A percentile compares a stretch with the other conserved stretches of the same genome.
phyloP scores from a whole-genome alignment of 2,113 vertebrate genomes.

The Rhinolophus sinicus region DNA sequence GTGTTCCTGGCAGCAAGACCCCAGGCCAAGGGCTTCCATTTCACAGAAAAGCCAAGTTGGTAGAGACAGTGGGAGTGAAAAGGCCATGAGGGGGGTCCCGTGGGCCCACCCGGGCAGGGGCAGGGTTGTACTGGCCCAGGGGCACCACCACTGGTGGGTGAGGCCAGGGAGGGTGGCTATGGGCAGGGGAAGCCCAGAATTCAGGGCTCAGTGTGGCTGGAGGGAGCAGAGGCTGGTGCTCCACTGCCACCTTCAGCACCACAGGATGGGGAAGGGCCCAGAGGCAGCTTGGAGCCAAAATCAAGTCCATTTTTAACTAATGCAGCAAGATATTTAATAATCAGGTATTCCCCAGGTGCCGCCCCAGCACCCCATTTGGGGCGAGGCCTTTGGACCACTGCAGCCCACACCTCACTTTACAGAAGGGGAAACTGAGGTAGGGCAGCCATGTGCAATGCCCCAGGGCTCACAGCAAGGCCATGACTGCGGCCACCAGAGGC shows the following conservation, averaged over 20 bases:
- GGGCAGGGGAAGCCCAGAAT: background rate
- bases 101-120: background rate
- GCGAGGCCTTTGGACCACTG: background rate
- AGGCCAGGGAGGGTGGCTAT: fast-evolving
- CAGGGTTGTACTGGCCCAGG: fast-evolving
- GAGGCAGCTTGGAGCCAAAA: background rate
- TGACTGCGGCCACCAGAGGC: no score
- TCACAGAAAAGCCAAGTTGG: background rate
- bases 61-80: background rate
- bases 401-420: background rate
- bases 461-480: background rate
- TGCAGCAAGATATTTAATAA: fast-evolving
- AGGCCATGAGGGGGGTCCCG: no score
- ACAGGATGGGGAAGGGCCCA: no score
- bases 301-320: fast-evolving
- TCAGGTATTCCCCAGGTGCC: background rate
- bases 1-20: background rate
- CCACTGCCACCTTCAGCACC: no score
- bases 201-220: background rate
- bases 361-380: background rate
- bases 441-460: fast-evolving
- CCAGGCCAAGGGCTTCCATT: no score
- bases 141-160: fast-evolving
- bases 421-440: no score
- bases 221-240: background rate